phyloP scores from a whole-genome alignment of 2,797 vertebrate species.

The Tamandua tetradactyla region DNA sequence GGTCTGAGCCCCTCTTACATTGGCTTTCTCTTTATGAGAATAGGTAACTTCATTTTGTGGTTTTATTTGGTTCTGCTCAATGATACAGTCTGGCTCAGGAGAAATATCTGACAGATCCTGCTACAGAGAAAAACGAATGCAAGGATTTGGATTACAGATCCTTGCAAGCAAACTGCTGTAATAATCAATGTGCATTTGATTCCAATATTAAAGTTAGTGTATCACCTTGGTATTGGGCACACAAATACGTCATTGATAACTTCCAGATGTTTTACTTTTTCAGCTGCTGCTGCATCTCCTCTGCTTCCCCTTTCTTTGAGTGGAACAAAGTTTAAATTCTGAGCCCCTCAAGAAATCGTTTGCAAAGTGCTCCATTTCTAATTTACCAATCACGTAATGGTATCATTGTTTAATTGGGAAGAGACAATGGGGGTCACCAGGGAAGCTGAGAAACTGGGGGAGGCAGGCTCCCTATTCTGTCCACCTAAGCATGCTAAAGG shows the following conservation, averaged over 20 bases:
- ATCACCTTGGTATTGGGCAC: slow-evolving; percentile 57
- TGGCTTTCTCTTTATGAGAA: slow-evolving; percentile 58
- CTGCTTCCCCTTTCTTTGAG: slow-evolving; percentile 24
- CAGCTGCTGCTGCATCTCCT: not conserved
- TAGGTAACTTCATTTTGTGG: slow-evolving; percentile 69
- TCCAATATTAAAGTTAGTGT: slow-evolving; percentile 46
- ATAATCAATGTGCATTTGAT: slow-evolving; percentile 54
- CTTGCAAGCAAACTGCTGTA: slow-evolving; percentile 35
- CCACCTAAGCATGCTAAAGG: not conserved
- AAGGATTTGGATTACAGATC: slow-evolving; percentile 55
- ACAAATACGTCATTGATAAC: slow-evolving; percentile 50
- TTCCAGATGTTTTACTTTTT: slow-evolving; percentile 60
- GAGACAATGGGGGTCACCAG: not conserved
- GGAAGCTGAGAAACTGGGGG: not conserved
- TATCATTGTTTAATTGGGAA: slow-evolving; percentile 38
- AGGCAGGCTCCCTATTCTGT: slow-evolving; percentile 27
- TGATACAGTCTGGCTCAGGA: slow-evolving; percentile 58
- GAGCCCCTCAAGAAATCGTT: slow-evolving; percentile 14
- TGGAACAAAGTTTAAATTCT: slow-evolving; percentile 50
- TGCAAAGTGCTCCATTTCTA: slow-evolving; percentile 10
- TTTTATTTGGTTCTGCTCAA: slow-evolving; percentile 64
- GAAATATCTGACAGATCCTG: slow-evolving; percentile 7
- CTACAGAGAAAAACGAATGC: slow-evolving; percentile 9
- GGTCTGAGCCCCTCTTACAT: slow-evolving; percentile 18
- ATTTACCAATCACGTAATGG: not conserved